These are phyloP conservation scores for Pseudolaguvia tuberculata DNA, from an alignment of 2,113 vertebrate genomes.

Conservation along the genomic window DNA sequence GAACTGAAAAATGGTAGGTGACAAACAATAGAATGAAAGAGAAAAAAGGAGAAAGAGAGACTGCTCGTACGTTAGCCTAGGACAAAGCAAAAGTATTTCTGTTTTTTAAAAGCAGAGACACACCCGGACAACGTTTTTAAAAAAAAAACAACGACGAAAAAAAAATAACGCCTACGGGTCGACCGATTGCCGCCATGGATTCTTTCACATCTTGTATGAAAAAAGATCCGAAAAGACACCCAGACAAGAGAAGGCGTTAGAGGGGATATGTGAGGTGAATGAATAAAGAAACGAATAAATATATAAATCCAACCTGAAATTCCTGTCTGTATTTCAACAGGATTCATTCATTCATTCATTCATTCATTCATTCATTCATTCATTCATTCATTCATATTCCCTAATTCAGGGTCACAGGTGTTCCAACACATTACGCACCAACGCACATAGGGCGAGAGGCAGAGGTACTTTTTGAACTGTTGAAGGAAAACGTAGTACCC, in stretches of 20 bases:
- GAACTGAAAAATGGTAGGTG: conserved; percentile 60
- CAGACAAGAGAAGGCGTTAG: not conserved
- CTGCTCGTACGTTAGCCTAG: not conserved
- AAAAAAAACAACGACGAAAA: not conserved
- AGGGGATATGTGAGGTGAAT: too few relatives aligned
- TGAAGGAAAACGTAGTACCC: too few relatives aligned
- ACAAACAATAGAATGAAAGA: conserved; percentile 26
- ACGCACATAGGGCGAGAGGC: too few relatives aligned
- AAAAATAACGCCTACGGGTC: not conserved
- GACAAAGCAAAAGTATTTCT: not conserved
- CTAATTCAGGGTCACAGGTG: too few relatives aligned
- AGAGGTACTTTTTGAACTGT: too few relatives aligned
- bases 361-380: too few relatives aligned
- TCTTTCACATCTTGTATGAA: not conserved
- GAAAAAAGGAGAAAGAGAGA: conserved; percentile 31
- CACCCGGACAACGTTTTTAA: not conserved
- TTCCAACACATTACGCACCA: too few relatives aligned
- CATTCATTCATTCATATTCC: too few relatives aligned
- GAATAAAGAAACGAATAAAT: not conserved
- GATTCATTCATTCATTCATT: too few relatives aligned
- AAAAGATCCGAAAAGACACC: not conserved
- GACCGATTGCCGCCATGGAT: not conserved
- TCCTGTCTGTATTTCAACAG: too few relatives aligned
- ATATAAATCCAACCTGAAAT: not conserved
- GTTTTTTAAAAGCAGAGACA: not conserved